These are phyloP conservation scores for Motacilla alba DNA, from an alignment of 2,113 vertebrate species.

Conservation along the genomic window DNA sequence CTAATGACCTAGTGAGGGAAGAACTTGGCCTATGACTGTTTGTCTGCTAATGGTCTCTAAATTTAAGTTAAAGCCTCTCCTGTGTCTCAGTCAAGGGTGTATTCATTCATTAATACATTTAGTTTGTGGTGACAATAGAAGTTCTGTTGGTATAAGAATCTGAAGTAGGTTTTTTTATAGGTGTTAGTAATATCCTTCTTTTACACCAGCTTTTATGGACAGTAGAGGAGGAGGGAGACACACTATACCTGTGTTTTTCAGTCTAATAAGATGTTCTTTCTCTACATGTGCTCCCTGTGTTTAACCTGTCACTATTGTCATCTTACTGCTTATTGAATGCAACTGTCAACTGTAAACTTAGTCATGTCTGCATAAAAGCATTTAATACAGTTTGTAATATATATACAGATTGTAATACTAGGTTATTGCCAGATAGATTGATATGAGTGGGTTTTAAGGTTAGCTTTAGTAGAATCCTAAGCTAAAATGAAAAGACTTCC, in stretches of 20 bases:
- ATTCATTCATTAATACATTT: neutral
- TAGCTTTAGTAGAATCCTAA: slow-evolving; percentile 2
- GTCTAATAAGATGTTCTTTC: neutral
- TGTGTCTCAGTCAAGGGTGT: neutral
- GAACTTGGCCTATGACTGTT: neutral
- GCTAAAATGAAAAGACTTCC: neutral
- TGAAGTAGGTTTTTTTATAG: neutral
- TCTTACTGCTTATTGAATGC: slow-evolving; percentile 5
- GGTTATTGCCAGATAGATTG: slow-evolving; percentile 26
- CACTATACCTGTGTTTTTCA: neutral
- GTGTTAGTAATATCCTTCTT: neutral
- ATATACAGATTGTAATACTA: neutral
- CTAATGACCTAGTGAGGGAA: neutral
- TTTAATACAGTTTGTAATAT: neutral
- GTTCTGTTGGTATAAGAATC: neutral
- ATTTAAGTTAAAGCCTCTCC: neutral
- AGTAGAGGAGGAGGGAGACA: neutral
- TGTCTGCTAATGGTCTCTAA: neutral
- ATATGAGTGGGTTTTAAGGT: slow-evolving; percentile 28
- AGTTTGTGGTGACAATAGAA: neutral
- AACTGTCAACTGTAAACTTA: slow-evolving; percentile 39
- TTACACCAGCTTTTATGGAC: neutral
- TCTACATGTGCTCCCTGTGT: neutral
- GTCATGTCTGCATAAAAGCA: neutral
- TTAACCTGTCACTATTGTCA: slow-evolving; percentile 38